phyloP scores from a whole-genome alignment of 2,888 invertebrate genomes.

The Escarpia spicata region DNA sequence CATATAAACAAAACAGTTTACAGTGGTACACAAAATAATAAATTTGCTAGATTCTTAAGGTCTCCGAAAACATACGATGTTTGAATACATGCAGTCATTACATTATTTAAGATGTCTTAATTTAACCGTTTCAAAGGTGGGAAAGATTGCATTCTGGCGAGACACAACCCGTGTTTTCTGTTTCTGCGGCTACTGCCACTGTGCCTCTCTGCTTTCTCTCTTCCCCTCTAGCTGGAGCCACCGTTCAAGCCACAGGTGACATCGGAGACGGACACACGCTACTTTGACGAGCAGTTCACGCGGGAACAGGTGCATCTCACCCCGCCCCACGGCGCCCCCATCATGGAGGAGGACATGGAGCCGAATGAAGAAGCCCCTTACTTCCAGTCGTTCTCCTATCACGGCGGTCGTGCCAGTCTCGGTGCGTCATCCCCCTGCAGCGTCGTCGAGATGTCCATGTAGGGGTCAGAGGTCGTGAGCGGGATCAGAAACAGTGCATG shows the following conservation, averaged over 20 bases:
- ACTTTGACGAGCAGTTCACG: conserved; percentile 98
- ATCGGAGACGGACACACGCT: conserved; percentile 95
- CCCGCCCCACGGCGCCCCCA: conserved; percentile 48
- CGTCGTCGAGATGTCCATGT: conserved; percentile 16
- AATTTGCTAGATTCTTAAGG: too few species aligned
- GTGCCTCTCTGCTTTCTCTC: conserved; percentile 16
- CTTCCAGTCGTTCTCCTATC: conserved; percentile 82
- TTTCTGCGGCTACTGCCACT: conserved; percentile 8
- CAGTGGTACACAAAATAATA: too few species aligned
- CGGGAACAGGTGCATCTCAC: conserved; percentile 69
- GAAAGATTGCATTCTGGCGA: neutral
- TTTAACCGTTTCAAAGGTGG: neutral
- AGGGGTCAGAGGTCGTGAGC: neutral
- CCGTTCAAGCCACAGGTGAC: conserved; percentile 76
- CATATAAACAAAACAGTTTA: too few species aligned
- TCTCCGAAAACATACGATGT: too few species aligned
- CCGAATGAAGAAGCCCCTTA: conserved; percentile 76
- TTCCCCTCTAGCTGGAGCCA: conserved; percentile 78
- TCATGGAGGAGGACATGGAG: conserved; percentile 45
- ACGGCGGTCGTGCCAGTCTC: conserved; percentile 52
- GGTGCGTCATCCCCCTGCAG: neutral
- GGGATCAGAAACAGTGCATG: neutral
- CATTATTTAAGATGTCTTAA: neutral
- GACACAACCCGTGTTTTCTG: neutral
- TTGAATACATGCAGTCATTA: neutral